Percentiles rank a stretch among this genome's conserved stretches.
Conservation (phyloP, 2,888 invertebrate genomes). For the Salpingus planirostris region DNA sequence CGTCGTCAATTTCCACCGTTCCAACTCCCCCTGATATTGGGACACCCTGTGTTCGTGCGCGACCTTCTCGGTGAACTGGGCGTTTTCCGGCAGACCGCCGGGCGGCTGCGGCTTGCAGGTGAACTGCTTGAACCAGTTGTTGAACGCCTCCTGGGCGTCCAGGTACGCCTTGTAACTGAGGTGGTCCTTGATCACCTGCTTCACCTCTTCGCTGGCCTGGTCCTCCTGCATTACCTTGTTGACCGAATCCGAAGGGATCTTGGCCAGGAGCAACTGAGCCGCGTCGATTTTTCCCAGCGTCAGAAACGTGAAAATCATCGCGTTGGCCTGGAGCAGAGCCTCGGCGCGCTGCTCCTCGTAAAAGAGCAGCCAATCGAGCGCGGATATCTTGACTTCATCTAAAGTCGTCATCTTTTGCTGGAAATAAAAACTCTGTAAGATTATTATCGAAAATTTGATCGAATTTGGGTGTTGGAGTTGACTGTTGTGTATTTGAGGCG, state of each 20-base stretch:
- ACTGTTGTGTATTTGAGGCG: too few species aligned
- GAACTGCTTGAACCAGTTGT: constrained; percentile 80
- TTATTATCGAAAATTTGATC: neutral
- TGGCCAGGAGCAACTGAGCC: constrained; percentile 65
- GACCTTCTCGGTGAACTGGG: constrained; percentile 79
- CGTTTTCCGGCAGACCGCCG: constrained; percentile 48
- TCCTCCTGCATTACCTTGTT: constrained; percentile 45
- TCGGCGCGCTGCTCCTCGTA: constrained; percentile 70
- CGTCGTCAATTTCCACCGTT: constrained; percentile 50
- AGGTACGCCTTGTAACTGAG: constrained; percentile 82
- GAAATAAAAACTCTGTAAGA: constrained; percentile 1
- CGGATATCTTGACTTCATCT: constrained; percentile 64
- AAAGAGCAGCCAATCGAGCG: constrained; percentile 82
- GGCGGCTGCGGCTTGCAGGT: constrained; percentile 69
- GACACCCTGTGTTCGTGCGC: constrained; percentile 78
- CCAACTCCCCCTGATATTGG: constrained; percentile 68
- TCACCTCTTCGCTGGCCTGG: constrained; percentile 43
- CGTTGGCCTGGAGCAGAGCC: constrained; percentile 80
- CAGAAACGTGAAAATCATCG: constrained; percentile 76
- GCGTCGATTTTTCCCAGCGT: constrained; percentile 75
- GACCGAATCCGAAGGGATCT: constrained; percentile 60
- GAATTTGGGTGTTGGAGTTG: too few species aligned
- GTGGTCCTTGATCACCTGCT: constrained; percentile 64
- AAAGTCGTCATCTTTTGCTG: constrained; percentile 48
- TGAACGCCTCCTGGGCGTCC: constrained; percentile 78